Evolutionary conservation across 2,888 invertebrate genomes (phyloP), one percentile per base, ranked within the genome.

Genomic region (Tiliacea aurago): DNA sequence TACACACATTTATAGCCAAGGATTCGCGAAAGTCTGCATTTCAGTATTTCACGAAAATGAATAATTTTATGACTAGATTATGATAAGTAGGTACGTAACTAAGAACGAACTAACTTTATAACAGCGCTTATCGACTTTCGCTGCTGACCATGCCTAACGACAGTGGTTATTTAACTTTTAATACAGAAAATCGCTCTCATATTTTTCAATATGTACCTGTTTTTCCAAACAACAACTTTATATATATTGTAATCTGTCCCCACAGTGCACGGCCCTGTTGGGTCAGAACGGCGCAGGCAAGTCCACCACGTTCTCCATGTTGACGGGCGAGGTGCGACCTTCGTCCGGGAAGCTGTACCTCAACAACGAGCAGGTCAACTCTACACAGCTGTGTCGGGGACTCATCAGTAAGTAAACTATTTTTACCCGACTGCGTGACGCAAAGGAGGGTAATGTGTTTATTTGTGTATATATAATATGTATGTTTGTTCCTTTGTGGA

Each of bases 281-380:
- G 98, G 99, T 0, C 97, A 98, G 84, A 99, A 99, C 91, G 99
- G 99, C 6, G 98, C 99, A 1, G 98, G 98, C 63, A 99, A 99
- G 92, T 99, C 99, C 4, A 98, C 98, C 0, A 98, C 98, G 28
- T 99, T 99, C 93, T 97, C 97, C 73, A 97, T 98, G 96, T 91
- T 97, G 69, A 97, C 97, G 0, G 97, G 97, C 0, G 97, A 97
- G 87, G 84, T 96, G 78, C 92, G 95, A 51, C 97, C 97, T n/a
- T 95, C 96, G 51, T 87, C 95, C 2, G 98, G 98, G 0, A 86
- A 87, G 28, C 91, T 97, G 23, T 93, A 94, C 81, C 91, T 97
- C 59, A 91, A 91, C 78, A 94, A 93, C 18, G 83, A 84, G 28
- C 83, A 74, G 3, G 91, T 89, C 23, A 78, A 76, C 58, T 77